Percentiles rank a stretch among this genome's conserved stretches.
Conservation (phyloP, 2,113 vertebrate species). For the Osmerus eperlanus region DNA sequence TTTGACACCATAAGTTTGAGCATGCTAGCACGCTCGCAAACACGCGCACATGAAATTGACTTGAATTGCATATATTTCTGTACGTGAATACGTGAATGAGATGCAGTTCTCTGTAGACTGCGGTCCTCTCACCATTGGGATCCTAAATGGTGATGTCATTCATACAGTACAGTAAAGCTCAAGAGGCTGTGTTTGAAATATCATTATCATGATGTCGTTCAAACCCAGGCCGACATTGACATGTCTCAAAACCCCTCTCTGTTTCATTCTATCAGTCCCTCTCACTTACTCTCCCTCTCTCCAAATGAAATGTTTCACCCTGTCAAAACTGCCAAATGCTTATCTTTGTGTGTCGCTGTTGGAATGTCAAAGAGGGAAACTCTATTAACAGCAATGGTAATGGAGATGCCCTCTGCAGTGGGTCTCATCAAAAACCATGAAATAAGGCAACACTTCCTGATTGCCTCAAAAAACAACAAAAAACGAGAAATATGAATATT, state of each 20-base stretch:
- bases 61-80: not conserved
- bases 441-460: constrained; percentile 11
- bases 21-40: not conserved
- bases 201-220: constrained; percentile 1
- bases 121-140: not conserved
- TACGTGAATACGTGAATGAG: not conserved
- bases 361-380: constrained; percentile 7
- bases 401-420: not conserved
- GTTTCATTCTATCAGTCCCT: not conserved
- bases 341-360: not conserved
- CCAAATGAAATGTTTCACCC: not conserved
- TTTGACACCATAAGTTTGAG: too few species aligned
- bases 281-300: not conserved
- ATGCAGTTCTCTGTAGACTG: not conserved
- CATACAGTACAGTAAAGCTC: not conserved
- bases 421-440: not conserved
- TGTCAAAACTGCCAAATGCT: constrained; percentile 11
- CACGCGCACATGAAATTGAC: not conserved
- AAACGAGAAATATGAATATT: not conserved
- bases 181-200: not conserved
- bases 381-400: not conserved
- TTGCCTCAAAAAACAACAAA: not conserved
- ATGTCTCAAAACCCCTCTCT: not conserved
- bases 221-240: not conserved
- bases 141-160: not conserved